Percentiles rank a stretch among this genome's conserved stretches.
Evolutionary conservation across 2,113 vertebrate genomes (phyloP).

Genomic region (Alces alces): DNA sequence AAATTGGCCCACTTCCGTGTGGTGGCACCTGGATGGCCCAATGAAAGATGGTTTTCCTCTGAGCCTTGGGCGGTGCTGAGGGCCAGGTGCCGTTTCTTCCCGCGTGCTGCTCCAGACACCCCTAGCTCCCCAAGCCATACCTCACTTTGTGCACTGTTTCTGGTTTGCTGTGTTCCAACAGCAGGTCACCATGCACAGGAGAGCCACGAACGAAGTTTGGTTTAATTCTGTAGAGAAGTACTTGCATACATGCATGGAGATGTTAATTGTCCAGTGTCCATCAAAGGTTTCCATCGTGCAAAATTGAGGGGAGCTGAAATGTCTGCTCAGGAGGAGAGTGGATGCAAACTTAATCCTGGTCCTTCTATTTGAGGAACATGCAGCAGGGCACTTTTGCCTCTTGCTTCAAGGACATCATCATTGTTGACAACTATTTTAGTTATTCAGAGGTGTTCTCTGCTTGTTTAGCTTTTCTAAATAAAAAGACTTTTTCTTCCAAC

Average conservation of each 20-base stretch:
- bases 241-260: neutral
- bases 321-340: neutral
- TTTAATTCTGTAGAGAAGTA: neutral
- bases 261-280: neutral
- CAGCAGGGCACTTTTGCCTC: neutral
- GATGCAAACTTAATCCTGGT: neutral
- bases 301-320: neutral
- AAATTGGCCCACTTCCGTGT: neutral
- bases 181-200: neutral
- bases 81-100: too few relatives aligned
- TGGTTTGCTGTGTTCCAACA: neutral
- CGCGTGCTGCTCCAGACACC: fast-evolving
- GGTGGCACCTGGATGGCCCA: neutral
- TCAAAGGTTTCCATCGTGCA: neutral
- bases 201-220: neutral
- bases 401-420: neutral
- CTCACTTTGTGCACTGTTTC: neutral
- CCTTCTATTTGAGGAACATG: neutral
- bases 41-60: neutral
- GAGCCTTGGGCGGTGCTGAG: neutral
- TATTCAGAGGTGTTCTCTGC: neutral
- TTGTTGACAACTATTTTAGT: neutral
- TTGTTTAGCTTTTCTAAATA: neutral
- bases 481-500: neutral
- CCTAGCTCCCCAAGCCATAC: fast-evolving